phyloP scores from a whole-genome alignment of 2,888 invertebrate species.

The Apantesis nais region DNA sequence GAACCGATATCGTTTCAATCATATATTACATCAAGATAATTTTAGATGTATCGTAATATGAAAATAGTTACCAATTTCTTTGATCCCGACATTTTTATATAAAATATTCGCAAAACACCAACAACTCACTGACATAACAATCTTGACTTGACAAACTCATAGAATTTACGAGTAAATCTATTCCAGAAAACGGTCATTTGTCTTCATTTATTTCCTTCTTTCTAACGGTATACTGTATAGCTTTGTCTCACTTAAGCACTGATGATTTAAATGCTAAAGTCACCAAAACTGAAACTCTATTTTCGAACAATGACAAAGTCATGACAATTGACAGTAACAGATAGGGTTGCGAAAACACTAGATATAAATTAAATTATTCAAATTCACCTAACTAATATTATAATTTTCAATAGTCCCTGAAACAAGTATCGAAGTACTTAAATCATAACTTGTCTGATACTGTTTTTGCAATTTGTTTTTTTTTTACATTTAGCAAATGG shows the following conservation, averaged over 20 bases:
- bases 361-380: background rate
- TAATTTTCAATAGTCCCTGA: background rate
- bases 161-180: background rate
- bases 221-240: background rate
- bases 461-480: too few relatives aligned
- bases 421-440: background rate
- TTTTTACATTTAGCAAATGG: too few relatives aligned
- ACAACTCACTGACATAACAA: constrained; percentile 63
- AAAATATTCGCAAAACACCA: constrained; percentile 60
- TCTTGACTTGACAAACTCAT: constrained; percentile 45
- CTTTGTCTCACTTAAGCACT: constrained; percentile 5
- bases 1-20: background rate
- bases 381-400: background rate
- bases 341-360: background rate
- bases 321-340: constrained; percentile 43
- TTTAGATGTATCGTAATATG: constrained; percentile 6
- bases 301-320: constrained; percentile 34
- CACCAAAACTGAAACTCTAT: constrained; percentile 8
- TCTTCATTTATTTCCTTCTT: constrained; percentile 1
- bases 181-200: background rate
- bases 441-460: too few relatives aligned
- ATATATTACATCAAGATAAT: background rate
- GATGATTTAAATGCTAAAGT: background rate
- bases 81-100: constrained; percentile 71
- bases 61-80: constrained; percentile 75